Percentiles rank a stretch among this genome's conserved stretches.
These are phyloP conservation scores for Catharus fuscescens DNA, from an alignment of 2,113 vertebrate genomes.

Conservation along the genomic window DNA sequence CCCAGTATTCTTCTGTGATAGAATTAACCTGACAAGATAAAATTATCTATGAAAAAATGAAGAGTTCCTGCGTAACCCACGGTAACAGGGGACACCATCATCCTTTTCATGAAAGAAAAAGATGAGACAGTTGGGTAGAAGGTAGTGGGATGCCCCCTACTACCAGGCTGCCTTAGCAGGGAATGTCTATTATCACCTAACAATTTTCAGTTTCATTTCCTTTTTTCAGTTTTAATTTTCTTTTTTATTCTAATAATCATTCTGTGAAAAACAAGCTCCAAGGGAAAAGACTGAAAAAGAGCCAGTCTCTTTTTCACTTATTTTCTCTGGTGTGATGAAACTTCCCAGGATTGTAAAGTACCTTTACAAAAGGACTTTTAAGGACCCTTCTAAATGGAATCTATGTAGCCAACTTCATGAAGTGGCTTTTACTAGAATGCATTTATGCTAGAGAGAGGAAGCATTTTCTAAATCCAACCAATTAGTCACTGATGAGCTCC, in stretches of 20 bases:
- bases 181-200: not conserved
- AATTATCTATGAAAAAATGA: not conserved
- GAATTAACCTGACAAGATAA: not conserved
- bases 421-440: not conserved
- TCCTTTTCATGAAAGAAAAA: not conserved
- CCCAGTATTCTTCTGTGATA: not conserved
- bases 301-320: not conserved
- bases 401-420: not conserved
- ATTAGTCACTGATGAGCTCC: not conserved
- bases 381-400: not conserved
- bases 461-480: not conserved
- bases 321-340: not conserved
- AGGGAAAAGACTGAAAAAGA: not conserved
- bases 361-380: not conserved
- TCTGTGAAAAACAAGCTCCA: not conserved
- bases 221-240: not conserved
- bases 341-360: not conserved
- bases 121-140: not conserved
- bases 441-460: not conserved
- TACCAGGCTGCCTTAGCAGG: not conserved
- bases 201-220: not conserved
- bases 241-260: not conserved
- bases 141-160: not conserved
- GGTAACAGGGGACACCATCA: not conserved
- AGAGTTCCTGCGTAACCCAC: not conserved